Evolutionary conservation across 1,140 invertebrate genomes (phyloP).

Genomic region (Drosophila tani): DNA sequence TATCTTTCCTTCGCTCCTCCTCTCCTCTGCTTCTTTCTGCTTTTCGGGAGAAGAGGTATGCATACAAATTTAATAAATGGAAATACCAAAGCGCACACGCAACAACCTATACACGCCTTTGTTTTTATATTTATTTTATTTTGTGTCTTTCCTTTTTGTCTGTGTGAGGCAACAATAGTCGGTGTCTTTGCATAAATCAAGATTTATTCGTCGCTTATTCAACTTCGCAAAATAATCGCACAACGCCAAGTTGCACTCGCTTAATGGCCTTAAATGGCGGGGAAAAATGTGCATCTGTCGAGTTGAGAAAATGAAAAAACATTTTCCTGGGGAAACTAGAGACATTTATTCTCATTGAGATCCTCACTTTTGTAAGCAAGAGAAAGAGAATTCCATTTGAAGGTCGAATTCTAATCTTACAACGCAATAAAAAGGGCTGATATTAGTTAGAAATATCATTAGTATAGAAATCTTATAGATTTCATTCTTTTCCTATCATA

Average conservation of each 20-base stretch:
- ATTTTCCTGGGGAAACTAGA: neutral
- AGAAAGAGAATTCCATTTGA: neutral
- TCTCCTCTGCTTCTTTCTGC: neutral
- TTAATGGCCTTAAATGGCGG: slow-evolving; percentile 37
- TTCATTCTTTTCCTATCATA: no score
- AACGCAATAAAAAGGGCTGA: neutral
- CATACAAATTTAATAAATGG: slow-evolving; percentile 68
- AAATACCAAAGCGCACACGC: slow-evolving; percentile 78
- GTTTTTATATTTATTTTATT: slow-evolving; percentile 31
- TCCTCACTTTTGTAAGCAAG: neutral
- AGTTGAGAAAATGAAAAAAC: neutral
- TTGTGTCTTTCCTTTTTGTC: slow-evolving; percentile 6
- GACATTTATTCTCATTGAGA: slow-evolving; percentile 1
- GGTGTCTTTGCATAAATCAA: slow-evolving; percentile 66
- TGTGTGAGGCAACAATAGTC: slow-evolving; percentile 36
- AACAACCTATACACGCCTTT: slow-evolving; percentile 45
- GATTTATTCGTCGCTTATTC: slow-evolving; percentile 27
- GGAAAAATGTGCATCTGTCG: neutral
- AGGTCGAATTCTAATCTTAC: no score
- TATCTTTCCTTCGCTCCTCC: slow-evolving; percentile 17
- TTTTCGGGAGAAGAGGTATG: slow-evolving; percentile 35
- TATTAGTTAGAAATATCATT: neutral
- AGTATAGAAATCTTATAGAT: no score
- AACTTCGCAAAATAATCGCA: slow-evolving; percentile 38
- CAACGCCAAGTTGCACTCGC: slow-evolving; percentile 8